Evolutionary conservation across 2,797 vertebrate genomes (phyloP), one percentile per base, ranked within the genome.

Genomic region (Mormyrus hasselquistii): DNA sequence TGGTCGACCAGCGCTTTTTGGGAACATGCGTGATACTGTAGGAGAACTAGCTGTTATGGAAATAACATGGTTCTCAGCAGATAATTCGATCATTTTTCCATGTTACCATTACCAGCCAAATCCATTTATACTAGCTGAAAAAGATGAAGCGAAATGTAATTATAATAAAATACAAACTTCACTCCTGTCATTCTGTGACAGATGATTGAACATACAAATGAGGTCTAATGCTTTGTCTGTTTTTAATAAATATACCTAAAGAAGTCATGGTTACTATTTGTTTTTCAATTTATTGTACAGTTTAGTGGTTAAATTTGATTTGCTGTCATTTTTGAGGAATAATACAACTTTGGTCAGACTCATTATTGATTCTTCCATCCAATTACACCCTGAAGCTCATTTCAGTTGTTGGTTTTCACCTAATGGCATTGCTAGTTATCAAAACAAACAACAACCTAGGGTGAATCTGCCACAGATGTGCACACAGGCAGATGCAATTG

Each of bases 391-490:
- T 87, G 53, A 62, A 87, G 86, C 86, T 57, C 55, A 62, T 87
- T 87, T 44, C 19, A 44, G 86, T 47, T 44, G 38, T 41, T 87
- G 50, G 85, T 41, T 53, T 53, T 38, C 85, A 87, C 85, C 5
- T 87, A 87, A 87, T 87, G 16, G 85, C 53, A 22, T 87, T 87
- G 85, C 52, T 62, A 87, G 57, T 47, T 87, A 87, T 87, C 86
- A 87, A 65, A 38, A 41, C 57, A 65, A 62, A 87, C 57, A 73
- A 76, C 49, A 79, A 69, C 69, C 65, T 29, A 88, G 55, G 87
- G 69, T 76, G 49, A 53, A 53, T 79, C 47, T 12, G 8, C 34
- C 69, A 53, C 44, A 52, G 47, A 52, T 47, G 19, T 34, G 16
- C 69, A 53, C 25, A 19, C 65, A 76, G 14, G 49, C 87, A 16